A percentile compares a stretch with the other conserved stretches of the same genome.
phyloP scores from a whole-genome alignment of 2,113 vertebrate genomes.

The Sturnus vulgaris region DNA sequence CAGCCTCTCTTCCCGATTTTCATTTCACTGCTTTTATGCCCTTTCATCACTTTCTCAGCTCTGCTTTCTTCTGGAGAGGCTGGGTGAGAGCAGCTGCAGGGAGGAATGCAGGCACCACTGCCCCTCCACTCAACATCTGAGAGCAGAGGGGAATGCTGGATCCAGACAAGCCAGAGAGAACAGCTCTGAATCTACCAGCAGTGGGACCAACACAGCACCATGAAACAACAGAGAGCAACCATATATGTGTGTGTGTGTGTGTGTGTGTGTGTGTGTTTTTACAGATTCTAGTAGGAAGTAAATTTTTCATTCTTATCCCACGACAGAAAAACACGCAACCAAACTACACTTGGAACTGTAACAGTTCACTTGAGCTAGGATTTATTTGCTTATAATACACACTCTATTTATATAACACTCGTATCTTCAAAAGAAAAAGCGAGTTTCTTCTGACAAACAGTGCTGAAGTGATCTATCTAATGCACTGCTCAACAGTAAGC shows the following conservation, averaged over 20 bases:
- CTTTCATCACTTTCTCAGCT: not conserved
- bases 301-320: not conserved
- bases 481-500: not conserved
- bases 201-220: not conserved
- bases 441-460: constrained; percentile 1
- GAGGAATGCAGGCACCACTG: not conserved
- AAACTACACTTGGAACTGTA: not conserved
- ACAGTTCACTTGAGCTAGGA: not conserved
- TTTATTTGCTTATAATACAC: not conserved
- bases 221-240: not conserved
- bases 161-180: not conserved
- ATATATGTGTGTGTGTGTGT: rapidly evolving
- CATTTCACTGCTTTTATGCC: not conserved
- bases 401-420: not conserved
- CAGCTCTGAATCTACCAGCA: not conserved
- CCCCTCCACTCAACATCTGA: rapidly evolving
- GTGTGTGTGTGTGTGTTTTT: not conserved
- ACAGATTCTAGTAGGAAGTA: not conserved
- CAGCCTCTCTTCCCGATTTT: not conserved
- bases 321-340: not conserved
- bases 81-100: not conserved
- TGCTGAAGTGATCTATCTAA: not conserved
- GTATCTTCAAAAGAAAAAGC: not conserved
- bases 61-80: not conserved
- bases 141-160: not conserved